Conservation (phyloP, 2,113 vertebrate species). For the Lophotis ruficrista region DNA sequence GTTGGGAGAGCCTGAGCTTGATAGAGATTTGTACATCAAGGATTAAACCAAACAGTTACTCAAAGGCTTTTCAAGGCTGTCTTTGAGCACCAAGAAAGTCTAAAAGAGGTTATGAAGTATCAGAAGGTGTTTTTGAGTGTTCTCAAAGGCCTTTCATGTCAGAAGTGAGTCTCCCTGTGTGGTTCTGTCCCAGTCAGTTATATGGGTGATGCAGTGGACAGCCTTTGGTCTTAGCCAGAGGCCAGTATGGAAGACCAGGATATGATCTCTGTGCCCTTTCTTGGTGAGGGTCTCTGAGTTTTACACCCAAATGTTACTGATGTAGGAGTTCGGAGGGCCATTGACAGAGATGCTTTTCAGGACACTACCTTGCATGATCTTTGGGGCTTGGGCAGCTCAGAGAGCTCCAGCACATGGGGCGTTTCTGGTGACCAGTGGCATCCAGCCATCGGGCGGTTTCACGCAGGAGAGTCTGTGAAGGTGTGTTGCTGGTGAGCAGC, state of each 20-base stretch:
- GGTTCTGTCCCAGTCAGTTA: not conserved
- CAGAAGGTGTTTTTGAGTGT: not conserved
- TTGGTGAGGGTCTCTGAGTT: not conserved
- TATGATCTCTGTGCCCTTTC: not conserved
- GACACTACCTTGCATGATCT: not conserved
- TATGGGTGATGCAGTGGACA: not conserved
- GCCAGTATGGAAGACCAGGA: not conserved
- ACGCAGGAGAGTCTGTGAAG: not conserved
- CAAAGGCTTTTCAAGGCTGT: not conserved
- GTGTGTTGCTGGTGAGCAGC: not conserved
- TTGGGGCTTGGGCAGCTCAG: not conserved
- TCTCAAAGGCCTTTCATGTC: not conserved
- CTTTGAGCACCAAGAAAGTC: not conserved
- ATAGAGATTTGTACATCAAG: not conserved
- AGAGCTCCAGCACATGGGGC: rapidly evolving
- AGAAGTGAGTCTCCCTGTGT: not conserved
- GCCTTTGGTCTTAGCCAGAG: not conserved
- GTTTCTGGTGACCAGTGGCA: not conserved
- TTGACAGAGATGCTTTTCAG: not conserved
- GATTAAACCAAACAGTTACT: not conserved
- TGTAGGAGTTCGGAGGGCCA: not conserved
- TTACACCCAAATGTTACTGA: not conserved
- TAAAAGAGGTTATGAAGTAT: not conserved
- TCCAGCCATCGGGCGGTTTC: not conserved
- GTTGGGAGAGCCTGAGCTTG: not conserved